Conservation (phyloP, 2,888 invertebrate species). For the Epinotia bilunana region DNA sequence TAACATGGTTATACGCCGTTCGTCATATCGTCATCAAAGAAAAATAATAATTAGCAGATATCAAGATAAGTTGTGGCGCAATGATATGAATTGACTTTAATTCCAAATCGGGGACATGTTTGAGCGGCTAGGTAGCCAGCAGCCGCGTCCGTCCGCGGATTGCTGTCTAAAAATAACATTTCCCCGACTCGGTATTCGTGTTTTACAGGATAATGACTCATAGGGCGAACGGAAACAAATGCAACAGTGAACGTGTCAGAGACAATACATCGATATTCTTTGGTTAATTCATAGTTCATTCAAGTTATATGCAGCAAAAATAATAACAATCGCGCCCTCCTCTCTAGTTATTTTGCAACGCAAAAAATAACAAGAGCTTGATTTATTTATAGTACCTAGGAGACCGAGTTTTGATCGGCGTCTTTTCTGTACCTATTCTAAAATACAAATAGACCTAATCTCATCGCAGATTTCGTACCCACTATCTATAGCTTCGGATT, state of each 20-base stretch:
- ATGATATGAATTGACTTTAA: conserved; percentile 47
- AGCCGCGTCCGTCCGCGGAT: conserved; percentile 64
- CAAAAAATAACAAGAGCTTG: background rate
- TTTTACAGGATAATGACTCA: conserved; percentile 81
- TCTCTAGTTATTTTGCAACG: background rate
- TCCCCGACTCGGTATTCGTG: conserved; percentile 74
- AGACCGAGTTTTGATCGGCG: no score
- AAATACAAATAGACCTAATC: no score
- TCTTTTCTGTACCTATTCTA: no score
- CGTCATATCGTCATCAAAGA: background rate
- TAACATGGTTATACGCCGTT: background rate
- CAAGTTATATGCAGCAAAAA: background rate
- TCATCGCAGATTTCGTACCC: no score
- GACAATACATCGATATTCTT: conserved; percentile 48
- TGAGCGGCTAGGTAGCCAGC: conserved; percentile 56
- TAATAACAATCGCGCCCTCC: no score
- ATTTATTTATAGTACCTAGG: no score
- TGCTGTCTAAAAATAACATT: conserved; percentile 78
- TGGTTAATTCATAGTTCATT: background rate
- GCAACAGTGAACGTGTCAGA: conserved; percentile 59
- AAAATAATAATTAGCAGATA: background rate
- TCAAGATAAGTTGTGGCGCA: conserved; percentile 11
- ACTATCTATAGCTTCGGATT: no score
- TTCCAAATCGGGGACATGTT: conserved; percentile 53
- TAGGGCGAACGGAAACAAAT: conserved; percentile 58